Conservation (phyloP, 2,888 invertebrate genomes). For the Abrostola triplasia region DNA sequence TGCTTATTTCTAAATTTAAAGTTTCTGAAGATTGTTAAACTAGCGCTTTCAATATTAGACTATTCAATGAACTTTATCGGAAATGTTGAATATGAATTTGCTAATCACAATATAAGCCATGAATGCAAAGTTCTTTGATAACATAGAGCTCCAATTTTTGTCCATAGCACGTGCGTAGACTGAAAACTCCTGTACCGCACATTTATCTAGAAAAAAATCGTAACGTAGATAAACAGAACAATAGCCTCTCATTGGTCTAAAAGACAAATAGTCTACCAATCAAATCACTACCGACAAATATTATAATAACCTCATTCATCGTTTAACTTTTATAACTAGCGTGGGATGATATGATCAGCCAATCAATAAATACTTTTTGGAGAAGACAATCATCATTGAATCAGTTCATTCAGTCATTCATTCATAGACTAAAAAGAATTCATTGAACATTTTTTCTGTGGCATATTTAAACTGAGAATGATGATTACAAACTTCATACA, state of each 20-base stretch:
- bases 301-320: conserved; percentile 3
- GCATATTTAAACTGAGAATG: not conserved
- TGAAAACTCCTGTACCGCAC: not conserved
- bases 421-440: not conserved
- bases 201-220: not conserved
- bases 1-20: too few relatives aligned
- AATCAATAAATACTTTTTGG: not conserved
- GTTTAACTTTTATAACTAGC: not conserved
- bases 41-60: too few relatives aligned
- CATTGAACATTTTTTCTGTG: too few relatives aligned
- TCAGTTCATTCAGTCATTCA: not conserved
- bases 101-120: too few relatives aligned
- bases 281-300: not conserved
- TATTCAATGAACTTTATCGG: too few relatives aligned
- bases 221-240: not conserved
- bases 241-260: not conserved
- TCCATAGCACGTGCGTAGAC: not conserved
- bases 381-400: not conserved
- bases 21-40: too few relatives aligned
- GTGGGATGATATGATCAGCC: not conserved
- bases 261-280: not conserved
- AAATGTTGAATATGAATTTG: too few relatives aligned
- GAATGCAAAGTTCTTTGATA: too few relatives aligned
- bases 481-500: not conserved
- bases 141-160: too few relatives aligned